A percentile compares a stretch with the other conserved stretches of the same genome.
Conservation (phyloP, 1,140 invertebrate genomes). For the Acyrthosiphon pisum region DNA sequence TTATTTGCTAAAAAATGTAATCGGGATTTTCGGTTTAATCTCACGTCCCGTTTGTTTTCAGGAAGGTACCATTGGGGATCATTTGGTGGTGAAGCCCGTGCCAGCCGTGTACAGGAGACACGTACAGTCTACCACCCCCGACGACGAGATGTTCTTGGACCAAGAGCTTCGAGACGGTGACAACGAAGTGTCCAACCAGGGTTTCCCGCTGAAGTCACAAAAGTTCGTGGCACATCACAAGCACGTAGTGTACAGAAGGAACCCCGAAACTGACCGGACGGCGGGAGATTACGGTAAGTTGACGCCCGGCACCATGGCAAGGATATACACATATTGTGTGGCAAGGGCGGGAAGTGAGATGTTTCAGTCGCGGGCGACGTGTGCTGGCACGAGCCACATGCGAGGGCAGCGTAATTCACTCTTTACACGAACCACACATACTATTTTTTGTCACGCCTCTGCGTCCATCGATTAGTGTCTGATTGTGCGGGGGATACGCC, state of each 20-base stretch:
- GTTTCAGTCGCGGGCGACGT: no score
- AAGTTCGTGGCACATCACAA: constrained; percentile 61
- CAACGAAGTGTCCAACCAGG: constrained; percentile 64
- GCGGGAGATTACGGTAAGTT: constrained; percentile 75
- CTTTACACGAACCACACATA: no score
- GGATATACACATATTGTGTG: no score
- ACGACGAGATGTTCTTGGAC: constrained; percentile 79
- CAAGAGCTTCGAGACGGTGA: constrained; percentile 68
- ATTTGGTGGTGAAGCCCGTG: constrained; percentile 84
- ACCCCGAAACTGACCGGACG: constrained; percentile 66
- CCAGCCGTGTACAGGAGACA: constrained; percentile 70
- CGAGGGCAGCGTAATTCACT: no score
- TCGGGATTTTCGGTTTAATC: neutral
- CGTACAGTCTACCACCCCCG: constrained; percentile 66
- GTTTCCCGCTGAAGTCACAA: constrained; percentile 65
- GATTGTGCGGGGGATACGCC: no score
- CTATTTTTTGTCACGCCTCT: no score
- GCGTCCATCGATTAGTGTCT: no score
- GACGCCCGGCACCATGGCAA: no score
- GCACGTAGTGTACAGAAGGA: constrained; percentile 74
- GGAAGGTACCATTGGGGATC: constrained; percentile 90
- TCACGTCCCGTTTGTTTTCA: constrained; percentile 64
- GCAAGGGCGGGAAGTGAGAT: no score
- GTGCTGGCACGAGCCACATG: no score
- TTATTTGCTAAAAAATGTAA: neutral